Base-by-base conservation (phyloP, 2,797 vertebrate genomes). In the Kryptolebias ocellatus region DNA sequence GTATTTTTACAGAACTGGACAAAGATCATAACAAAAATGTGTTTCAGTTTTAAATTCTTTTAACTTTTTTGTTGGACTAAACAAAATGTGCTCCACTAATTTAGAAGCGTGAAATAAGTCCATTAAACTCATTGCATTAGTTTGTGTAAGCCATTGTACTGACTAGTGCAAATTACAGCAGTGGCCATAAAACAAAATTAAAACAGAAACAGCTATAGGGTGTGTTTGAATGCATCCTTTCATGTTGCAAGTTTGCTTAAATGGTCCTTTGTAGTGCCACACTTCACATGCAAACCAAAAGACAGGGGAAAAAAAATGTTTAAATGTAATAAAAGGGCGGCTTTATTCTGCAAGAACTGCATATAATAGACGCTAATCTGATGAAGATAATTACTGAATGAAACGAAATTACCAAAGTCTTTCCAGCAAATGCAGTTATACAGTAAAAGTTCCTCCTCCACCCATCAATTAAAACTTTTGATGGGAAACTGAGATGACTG, bases 351-450 rank as follows among this genome's bases (percentile, higher is more conserved):
- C 60, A 63, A 54, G 31, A 63, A 72, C 72, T 50, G 17, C 71
- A 62, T 60, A 70, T 67, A 73, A 79, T 42, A 80, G 53, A 73
- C 67, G 58, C 69, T 81, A 78, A 85, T 83, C 54, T 66, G 47
- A 85, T 85, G 54, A 78, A 42, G 67, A 76, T 81, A 66, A 79
- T 80, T 69, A 63, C 47, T 76, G 68, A 59, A 76, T 20, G 37
- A 46, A 18, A 17, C 15, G 2, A 71, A 72, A 85, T 79, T 61
- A 74, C 50, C 64, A 56, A 74, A 62, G 67, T 59, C 62, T 71
- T 65, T 77, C 74, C 69, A 60, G 59, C 70, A 72, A 87, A 85
- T 61, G 34, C 44, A 55, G 60, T 85, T 73, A 60, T 24, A 34
- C 45, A 61, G 46, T 58, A 57, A 70, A 79, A 70, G 53, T 69